Evolutionary conservation across 2,797 vertebrate species (phyloP).

Genomic region (Holocentrus rufus): DNA sequence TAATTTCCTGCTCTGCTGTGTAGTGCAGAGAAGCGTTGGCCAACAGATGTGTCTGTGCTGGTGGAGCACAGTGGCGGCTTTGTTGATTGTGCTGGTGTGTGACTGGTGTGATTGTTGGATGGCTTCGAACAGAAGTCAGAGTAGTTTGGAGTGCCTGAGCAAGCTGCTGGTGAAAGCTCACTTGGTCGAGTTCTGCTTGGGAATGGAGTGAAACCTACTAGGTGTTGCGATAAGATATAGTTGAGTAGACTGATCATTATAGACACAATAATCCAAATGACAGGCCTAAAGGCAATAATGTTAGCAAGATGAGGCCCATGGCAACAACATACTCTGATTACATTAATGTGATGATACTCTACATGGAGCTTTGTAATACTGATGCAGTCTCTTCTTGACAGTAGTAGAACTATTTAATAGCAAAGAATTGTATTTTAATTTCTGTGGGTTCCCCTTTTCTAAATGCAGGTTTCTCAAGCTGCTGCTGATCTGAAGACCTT

Average conservation of each 20-base stretch:
- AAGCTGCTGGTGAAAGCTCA: background rate
- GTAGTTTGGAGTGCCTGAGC: slow-evolving; percentile 35
- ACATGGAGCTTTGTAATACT: too few relatives aligned
- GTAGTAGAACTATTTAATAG: background rate
- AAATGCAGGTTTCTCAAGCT: slow-evolving; percentile 80
- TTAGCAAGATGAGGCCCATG: too few relatives aligned
- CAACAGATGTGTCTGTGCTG: slow-evolving; percentile 33
- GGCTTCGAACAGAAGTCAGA: slow-evolving; percentile 60
- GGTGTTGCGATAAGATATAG: background rate
- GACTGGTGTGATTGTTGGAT: slow-evolving; percentile 71
- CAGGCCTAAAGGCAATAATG: too few relatives aligned
- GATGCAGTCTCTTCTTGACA: too few relatives aligned
- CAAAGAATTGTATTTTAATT: background rate
- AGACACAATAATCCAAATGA: too few relatives aligned
- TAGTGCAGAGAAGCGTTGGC: slow-evolving; percentile 16
- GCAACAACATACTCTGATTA: too few relatives aligned
- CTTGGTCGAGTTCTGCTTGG: background rate
- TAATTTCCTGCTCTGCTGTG: slow-evolving; percentile 32
- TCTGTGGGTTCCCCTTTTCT: background rate
- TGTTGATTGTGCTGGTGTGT: slow-evolving; percentile 76
- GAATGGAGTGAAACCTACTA: background rate
- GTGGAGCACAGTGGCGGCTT: slow-evolving; percentile 72
- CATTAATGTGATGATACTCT: too few relatives aligned
- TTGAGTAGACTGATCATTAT: too few relatives aligned
- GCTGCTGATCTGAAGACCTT: slow-evolving; percentile 82